Evolutionary conservation across 2,113 vertebrate species (phyloP).

Genomic region (Chelonoidis abingdonii): DNA sequence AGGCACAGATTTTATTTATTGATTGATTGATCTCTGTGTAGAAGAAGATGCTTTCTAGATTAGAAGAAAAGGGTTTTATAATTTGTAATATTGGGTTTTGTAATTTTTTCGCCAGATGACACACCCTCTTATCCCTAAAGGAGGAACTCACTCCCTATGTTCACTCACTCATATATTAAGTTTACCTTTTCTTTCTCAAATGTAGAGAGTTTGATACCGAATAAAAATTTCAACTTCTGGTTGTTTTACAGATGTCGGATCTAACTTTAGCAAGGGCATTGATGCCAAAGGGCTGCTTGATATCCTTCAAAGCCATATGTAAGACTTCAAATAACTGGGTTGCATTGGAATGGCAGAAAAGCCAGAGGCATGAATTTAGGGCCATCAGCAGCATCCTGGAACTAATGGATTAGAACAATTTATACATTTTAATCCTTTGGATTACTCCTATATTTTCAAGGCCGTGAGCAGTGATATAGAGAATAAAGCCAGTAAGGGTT

Average conservation of each 20-base stretch:
- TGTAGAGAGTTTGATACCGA: constrained; percentile 52
- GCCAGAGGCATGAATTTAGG: constrained; percentile 34
- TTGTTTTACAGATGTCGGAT: constrained; percentile 52
- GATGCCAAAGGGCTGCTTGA: constrained; percentile 19
- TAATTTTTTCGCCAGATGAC: not conserved
- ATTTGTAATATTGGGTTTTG: not conserved
- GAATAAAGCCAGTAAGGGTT: not conserved
- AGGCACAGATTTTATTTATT: too few relatives aligned
- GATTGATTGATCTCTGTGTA: too few relatives aligned
- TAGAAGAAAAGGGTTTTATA: too few relatives aligned
- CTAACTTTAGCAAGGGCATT: not conserved
- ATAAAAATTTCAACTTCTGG: constrained; percentile 49
- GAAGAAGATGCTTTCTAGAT: too few relatives aligned
- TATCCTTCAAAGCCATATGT: constrained; percentile 53
- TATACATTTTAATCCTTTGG: constrained; percentile 30
- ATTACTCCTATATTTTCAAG: constrained; percentile 19
- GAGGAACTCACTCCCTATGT: not conserved
- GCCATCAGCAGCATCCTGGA: constrained; percentile 5
- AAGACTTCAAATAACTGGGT: constrained; percentile 30
- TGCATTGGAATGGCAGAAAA: constrained; percentile 24
- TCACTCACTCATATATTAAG: not conserved
- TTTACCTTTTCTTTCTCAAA: not conserved
- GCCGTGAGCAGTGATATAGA: not conserved
- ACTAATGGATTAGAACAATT: constrained; percentile 36
- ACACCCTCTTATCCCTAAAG: not conserved